Percentiles rank a stretch among this genome's conserved stretches.
phyloP scores from a whole-genome alignment of 2,797 vertebrate genomes.

The Merluccius polli region DNA sequence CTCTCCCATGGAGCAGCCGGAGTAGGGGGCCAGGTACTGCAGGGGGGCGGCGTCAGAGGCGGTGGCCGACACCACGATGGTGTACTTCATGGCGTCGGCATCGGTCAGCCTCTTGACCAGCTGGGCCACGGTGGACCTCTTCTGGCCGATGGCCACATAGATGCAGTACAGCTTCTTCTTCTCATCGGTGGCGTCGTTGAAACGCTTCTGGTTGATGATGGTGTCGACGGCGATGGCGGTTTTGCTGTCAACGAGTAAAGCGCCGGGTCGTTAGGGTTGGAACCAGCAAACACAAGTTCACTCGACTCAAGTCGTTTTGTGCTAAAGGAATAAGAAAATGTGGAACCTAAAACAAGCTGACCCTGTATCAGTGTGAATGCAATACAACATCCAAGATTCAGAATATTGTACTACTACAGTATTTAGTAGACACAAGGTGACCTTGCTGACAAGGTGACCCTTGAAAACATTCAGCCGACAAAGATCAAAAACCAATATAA shows the following conservation, averaged over 20 bases:
- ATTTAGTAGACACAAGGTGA: slow-evolving; percentile 1
- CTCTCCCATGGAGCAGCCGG: slow-evolving; percentile 98
- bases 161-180: slow-evolving; percentile 99
- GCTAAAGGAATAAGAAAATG: neutral
- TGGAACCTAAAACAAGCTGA: neutral
- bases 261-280: neutral
- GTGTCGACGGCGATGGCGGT: slow-evolving; percentile 98
- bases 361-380: neutral
- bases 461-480: neutral
- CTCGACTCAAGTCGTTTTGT: neutral
- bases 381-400: neutral
- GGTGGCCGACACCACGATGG: slow-evolving; percentile 96
- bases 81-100: slow-evolving; percentile 97
- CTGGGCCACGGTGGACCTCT: slow-evolving; percentile 97
- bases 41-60: slow-evolving; percentile 97
- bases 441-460: neutral
- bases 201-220: slow-evolving; percentile 99
- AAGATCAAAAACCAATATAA: neutral
- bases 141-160: slow-evolving; percentile 97
- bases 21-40: slow-evolving; percentile 96
- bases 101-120: slow-evolving; percentile 96
- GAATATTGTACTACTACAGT: neutral
- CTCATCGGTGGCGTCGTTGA: slow-evolving; percentile 93
- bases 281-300: neutral
- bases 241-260: slow-evolving; percentile 77